phyloP scores from a whole-genome alignment of 2,888 invertebrate genomes.

The Xestobium rufovillosum region DNA sequence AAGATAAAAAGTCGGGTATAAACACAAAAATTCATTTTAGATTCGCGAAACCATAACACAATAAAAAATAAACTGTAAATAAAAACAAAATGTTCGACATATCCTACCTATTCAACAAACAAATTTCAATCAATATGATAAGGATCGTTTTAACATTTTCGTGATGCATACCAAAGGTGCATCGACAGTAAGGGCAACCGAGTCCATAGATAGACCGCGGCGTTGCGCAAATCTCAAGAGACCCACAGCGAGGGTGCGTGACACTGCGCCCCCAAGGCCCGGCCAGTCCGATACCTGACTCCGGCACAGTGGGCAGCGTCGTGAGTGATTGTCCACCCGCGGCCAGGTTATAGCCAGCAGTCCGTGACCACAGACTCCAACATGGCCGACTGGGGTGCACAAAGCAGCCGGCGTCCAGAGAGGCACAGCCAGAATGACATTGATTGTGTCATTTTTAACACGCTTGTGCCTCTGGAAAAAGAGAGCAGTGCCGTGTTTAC shows the following conservation, averaged over 20 bases:
- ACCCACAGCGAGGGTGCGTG: slow-evolving; percentile 25
- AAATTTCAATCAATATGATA: slow-evolving; percentile 24
- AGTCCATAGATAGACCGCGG: slow-evolving; percentile 1
- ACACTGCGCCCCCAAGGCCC: slow-evolving; percentile 26
- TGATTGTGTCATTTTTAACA: slow-evolving; percentile 32
- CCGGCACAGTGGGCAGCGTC: slow-evolving; percentile 22
- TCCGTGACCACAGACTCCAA: slow-evolving; percentile 36
- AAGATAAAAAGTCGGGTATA: no score
- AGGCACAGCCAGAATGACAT: slow-evolving; percentile 44
- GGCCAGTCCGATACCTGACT: slow-evolving; percentile 30
- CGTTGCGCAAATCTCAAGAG: slow-evolving; percentile 17
- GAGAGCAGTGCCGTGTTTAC: slow-evolving; percentile 41
- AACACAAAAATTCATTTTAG: no score
- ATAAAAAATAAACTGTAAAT: no score
- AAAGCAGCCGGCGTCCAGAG: slow-evolving; percentile 29
- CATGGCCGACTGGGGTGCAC: slow-evolving; percentile 32
- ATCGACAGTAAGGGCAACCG: slow-evolving; percentile 17
- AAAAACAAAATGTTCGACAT: slow-evolving; percentile 23
- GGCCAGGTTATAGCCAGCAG: slow-evolving; percentile 31
- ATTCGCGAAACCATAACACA: no score
- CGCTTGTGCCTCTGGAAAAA: slow-evolving; percentile 45
- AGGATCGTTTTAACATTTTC: slow-evolving; percentile 23
- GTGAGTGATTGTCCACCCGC: slow-evolving; percentile 25
- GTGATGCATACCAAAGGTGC: slow-evolving; percentile 28
- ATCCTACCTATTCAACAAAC: slow-evolving; percentile 25